Percentiles rank a stretch among this genome's conserved stretches.
These are phyloP conservation scores for Hippocampus zosterae DNA, from an alignment of 2,113 vertebrate species.

Conservation along the genomic window DNA sequence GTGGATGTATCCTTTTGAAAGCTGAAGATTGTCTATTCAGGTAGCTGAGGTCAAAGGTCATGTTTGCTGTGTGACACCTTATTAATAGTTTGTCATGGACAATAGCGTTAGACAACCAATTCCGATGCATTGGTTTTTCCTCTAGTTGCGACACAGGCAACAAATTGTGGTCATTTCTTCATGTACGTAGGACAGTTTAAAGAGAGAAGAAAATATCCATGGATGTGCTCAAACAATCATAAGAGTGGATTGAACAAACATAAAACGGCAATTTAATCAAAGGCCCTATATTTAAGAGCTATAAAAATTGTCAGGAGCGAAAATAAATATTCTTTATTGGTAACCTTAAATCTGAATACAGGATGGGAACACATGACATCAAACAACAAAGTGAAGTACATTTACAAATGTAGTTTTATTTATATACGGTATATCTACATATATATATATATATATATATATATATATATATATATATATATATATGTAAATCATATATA, in stretches of 20 bases:
- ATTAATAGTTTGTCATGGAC: not conserved
- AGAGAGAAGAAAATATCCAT: not conserved
- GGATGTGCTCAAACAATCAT: not conserved
- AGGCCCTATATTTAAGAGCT: not conserved
- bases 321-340: constrained; percentile 1
- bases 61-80: too few relatives aligned
- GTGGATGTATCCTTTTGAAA: not conserved
- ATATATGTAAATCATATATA: not conserved
- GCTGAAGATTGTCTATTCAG: not conserved
- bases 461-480: not conserved
- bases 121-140: not conserved
- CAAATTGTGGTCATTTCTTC: not conserved
- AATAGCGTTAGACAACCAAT: not conserved
- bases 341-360: not conserved
- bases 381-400: not conserved
- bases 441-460: not conserved
- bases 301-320: not conserved
- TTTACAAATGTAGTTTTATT: not conserved
- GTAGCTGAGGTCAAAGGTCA: not conserved
- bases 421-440: not conserved
- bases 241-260: not conserved
- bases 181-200: not conserved
- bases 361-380: not conserved
- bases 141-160: not conserved
- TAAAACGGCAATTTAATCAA: not conserved